These are phyloP conservation scores for Psettodes erumei DNA, from an alignment of 2,113 vertebrate species.

Conservation along the genomic window DNA sequence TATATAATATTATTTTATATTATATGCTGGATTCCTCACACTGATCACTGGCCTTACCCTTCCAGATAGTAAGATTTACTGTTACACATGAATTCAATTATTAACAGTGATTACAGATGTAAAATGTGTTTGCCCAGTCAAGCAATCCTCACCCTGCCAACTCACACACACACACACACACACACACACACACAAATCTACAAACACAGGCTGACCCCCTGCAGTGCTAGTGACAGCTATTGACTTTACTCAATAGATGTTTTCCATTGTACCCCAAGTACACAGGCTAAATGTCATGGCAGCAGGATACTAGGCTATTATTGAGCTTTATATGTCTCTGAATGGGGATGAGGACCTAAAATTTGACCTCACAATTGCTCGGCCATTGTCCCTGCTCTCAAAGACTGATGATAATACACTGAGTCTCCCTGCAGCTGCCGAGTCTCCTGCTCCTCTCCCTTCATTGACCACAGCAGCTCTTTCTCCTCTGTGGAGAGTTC, in stretches of 20 bases:
- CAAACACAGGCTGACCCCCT: conserved; percentile 42
- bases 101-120: conserved; percentile 3
- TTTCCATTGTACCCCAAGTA: conserved; percentile 64
- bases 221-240: conserved; percentile 70
- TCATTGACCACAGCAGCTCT: conserved; percentile 22
- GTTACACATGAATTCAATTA: not conserved
- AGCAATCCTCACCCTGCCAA: conserved; percentile 3
- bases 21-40: not conserved
- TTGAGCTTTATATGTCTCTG: conserved; percentile 52
- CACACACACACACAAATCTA: conserved; percentile 18
- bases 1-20: not conserved
- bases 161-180: conserved; percentile 9
- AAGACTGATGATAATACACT: conserved; percentile 48
- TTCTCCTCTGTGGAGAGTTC: conserved; percentile 6
- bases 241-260: conserved; percentile 72
- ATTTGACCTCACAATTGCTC: conserved; percentile 59
- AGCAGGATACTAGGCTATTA: conserved; percentile 53
- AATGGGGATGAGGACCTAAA: conserved; percentile 52
- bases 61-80: not conserved
- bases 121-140: conserved; percentile 28
- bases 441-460: conserved; percentile 19
- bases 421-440: conserved; percentile 53
- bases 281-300: conserved; percentile 70
- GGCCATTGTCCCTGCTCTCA: conserved; percentile 54
- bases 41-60: not conserved